Evolutionary conservation across 2,113 vertebrate genomes (phyloP).

Genomic region (Theropithecus gelada): DNA sequence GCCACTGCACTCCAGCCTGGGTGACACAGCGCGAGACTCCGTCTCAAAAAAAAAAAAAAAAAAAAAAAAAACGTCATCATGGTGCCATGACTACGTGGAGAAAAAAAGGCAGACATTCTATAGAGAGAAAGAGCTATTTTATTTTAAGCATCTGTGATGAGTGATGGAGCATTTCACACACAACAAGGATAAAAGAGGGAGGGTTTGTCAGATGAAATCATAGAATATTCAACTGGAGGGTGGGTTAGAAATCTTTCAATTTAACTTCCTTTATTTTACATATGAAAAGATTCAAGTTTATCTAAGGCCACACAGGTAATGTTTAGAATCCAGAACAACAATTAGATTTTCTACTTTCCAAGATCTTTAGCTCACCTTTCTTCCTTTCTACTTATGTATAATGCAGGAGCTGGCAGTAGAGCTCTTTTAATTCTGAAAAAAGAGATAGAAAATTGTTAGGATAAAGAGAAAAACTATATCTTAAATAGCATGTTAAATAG

Average conservation of each 20-base stretch:
- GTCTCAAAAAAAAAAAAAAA: too few relatives aligned
- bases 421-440: constrained; percentile 40
- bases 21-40: too few relatives aligned
- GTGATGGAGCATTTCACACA: not conserved
- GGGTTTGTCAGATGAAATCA: constrained; percentile 29
- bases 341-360: constrained; percentile 9
- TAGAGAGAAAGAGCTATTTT: constrained; percentile 1
- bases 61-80: not conserved
- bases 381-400: constrained; percentile 30
- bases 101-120: not conserved
- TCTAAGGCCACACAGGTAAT: not conserved
- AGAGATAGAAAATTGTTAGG: not conserved
- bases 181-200: not conserved
- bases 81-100: not conserved
- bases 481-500: not conserved
- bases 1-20: too few relatives aligned
- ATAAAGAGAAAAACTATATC: not conserved
- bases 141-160: constrained; percentile 25
- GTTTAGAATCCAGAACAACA: constrained; percentile 37
- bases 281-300: constrained; percentile 17
- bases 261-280: not conserved
- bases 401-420: not conserved
- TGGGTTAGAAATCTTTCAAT: not conserved
- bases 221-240: not conserved
- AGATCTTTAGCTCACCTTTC: not conserved